Evolutionary conservation across 2,113 vertebrate species (phyloP), one percentile per base, ranked within the genome.

Genomic region (Athene cunicularia): DNA sequence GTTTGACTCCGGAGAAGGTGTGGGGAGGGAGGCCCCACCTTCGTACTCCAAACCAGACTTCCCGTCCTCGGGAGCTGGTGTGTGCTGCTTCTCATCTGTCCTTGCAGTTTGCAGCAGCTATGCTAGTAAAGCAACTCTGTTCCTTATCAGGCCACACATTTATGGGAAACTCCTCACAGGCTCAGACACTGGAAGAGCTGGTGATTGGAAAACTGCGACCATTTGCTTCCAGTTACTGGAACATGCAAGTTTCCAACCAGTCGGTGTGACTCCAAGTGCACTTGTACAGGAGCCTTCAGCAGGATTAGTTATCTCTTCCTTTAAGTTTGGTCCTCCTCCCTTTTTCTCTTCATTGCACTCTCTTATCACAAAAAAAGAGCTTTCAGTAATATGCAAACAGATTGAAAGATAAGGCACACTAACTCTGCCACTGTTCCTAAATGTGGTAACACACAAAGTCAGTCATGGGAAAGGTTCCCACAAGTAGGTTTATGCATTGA

Each of bases 261-360:
- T 11, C 0, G 0, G 21, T 52, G 52, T 22, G 62, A 79, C 13
- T 47, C 19, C 5, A 28, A 28, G 49, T 1, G 0, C 20, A 14
- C 14, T 53, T 7, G 0, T 12, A 37, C 23, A 56, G 55, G 6
- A 16, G 21, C n/a, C 23, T 84, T 17, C 50, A 41, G 37, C 4
- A 33, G 30, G 16, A 64, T 56, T 37, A 59, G 8, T 26, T 68
- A 5, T 24, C 18, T 28, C 66, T 64, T 83, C 39, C 47, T 49
- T n/a, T 33, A 8, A 52, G 8, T 60, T 68, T 52, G 14, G 8
- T 39, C 33, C 39, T 75, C 18, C 21, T 39, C 20, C 30, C 19
- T 62, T 88, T 83, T 63, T 22, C 8, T 76, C 59, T 68, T 49
- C 14, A 62, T 50, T 9, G 0, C 7, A n/a, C 20, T 35, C 27